Evolutionary conservation across 2,113 vertebrate species (phyloP).

Genomic region (Periophthalmus modestus): DNA sequence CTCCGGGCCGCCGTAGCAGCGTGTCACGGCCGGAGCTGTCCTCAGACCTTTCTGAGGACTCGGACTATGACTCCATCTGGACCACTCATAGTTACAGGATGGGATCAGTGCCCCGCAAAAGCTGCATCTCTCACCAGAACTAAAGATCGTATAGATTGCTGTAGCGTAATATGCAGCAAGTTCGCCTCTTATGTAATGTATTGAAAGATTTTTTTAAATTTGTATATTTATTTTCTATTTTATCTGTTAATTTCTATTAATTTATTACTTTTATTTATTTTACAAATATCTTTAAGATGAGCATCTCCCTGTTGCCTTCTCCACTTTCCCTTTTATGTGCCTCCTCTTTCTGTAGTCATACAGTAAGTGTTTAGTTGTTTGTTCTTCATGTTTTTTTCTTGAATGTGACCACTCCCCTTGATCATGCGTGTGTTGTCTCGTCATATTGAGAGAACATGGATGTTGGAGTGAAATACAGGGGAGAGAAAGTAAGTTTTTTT

Average conservation of each 20-base stretch:
- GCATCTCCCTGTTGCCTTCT: conserved; percentile 79
- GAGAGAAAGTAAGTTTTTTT: conserved; percentile 55
- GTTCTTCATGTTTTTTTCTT: conserved; percentile 66
- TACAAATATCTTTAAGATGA: conserved; percentile 32
- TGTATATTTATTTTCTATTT: conserved; percentile 87
- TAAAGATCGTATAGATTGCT: conserved; percentile 65
- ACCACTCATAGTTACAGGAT: conserved; percentile 99
- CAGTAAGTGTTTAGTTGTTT: conserved; percentile 65
- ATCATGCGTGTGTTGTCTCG: conserved; percentile 51
- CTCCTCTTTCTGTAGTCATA: conserved; percentile 73
- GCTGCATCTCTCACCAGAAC: conserved; percentile 99
- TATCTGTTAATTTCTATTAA: conserved; percentile 63
- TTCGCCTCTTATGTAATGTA: conserved; percentile 77
- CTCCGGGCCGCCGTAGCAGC: conserved; percentile 95
- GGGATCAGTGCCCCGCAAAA: conserved; percentile 97
- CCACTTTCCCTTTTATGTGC: conserved; percentile 73
- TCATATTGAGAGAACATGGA: conserved; percentile 34
- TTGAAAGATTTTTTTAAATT: conserved; percentile 79
- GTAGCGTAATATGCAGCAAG: conserved; percentile 54
- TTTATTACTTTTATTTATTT: conserved; percentile 68
- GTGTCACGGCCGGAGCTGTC: conserved; percentile 92
- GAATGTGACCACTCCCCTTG: conserved; percentile 70
- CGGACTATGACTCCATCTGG: conserved; percentile 99
- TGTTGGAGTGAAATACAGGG: conserved; percentile 33
- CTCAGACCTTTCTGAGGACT: conserved; percentile 99